Conservation (phyloP, 2,797 vertebrate genomes). For the Sarcoramphus papa region DNA sequence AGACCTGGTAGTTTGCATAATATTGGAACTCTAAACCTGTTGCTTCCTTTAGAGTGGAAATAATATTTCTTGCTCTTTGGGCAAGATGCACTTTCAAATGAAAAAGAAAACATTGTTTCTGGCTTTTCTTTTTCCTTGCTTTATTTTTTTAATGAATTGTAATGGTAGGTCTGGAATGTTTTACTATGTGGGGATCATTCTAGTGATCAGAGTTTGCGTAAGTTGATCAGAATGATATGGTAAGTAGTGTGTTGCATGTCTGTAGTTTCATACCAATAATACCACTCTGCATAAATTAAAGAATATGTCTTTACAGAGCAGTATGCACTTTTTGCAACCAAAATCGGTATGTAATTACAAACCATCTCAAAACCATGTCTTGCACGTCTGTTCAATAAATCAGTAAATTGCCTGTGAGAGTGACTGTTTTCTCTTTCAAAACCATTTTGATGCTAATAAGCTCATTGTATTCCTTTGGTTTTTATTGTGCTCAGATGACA, state of each 20-base stretch:
- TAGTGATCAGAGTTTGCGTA: neutral
- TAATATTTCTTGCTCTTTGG: neutral
- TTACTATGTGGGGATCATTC: neutral
- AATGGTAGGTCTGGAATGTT: neutral
- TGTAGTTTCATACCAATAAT: neutral
- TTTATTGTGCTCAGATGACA: constrained; percentile 78
- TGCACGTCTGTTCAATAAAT: neutral
- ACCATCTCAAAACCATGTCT: neutral
- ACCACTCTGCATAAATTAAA: neutral
- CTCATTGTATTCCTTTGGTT: neutral
- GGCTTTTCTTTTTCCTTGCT: neutral
- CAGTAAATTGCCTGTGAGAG: neutral
- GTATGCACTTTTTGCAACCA: neutral
- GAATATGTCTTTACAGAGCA: neutral
- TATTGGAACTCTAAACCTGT: neutral
- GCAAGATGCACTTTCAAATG: neutral
- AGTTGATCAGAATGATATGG: neutral
- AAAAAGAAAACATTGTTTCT: neutral
- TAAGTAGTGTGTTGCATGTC: neutral
- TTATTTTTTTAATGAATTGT: neutral
- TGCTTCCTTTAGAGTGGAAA: neutral
- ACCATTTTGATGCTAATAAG: neutral
- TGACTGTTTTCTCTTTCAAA: neutral
- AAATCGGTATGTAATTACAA: neutral
- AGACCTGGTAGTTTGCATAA: neutral